Evolutionary conservation across 2,888 invertebrate species (phyloP).

Genomic region (Leptinotarsa juncta): DNA sequence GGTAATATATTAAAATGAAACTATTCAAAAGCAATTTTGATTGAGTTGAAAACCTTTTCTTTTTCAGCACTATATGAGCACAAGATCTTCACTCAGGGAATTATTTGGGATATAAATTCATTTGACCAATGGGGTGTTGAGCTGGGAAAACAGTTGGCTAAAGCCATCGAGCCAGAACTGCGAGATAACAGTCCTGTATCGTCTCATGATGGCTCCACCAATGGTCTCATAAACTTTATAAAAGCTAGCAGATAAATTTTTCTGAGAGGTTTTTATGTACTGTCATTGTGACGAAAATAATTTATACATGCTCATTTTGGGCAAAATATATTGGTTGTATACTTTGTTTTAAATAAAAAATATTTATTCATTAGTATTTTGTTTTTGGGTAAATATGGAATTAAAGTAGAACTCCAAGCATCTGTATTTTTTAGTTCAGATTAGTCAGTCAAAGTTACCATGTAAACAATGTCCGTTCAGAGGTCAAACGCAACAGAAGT

Average conservation of each 20-base stretch:
- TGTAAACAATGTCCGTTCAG: too few species aligned
- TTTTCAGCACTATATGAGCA: slow-evolving; percentile 93
- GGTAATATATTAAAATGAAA: slow-evolving; percentile 69
- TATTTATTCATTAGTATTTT: background rate
- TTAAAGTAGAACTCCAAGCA: too few species aligned
- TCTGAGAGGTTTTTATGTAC: background rate
- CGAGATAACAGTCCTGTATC: slow-evolving; percentile 74
- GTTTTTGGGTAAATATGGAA: background rate
- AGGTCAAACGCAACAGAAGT: too few species aligned
- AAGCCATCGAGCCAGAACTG: slow-evolving; percentile 97
- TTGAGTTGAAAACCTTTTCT: slow-evolving; percentile 48
- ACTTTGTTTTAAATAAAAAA: slow-evolving; percentile 16
- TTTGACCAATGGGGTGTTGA: slow-evolving; percentile 99
- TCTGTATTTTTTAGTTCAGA: too few species aligned
- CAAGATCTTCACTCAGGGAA: slow-evolving; percentile 98
- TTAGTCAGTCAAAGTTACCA: too few species aligned
- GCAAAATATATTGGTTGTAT: background rate
- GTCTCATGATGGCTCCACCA: slow-evolving; percentile 94
- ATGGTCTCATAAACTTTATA: slow-evolving; percentile 96
- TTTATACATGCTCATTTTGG: background rate
- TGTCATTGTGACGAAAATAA: slow-evolving; percentile 5
- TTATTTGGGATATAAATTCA: slow-evolving; percentile 99
- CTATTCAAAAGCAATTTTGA: background rate
- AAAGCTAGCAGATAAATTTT: slow-evolving; percentile 65
- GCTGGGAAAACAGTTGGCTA: slow-evolving; percentile 97